Evolutionary conservation across 1,140 invertebrate species (phyloP), one percentile per base, ranked within the genome.

Genomic region (Belonocnema kinseyi): DNA sequence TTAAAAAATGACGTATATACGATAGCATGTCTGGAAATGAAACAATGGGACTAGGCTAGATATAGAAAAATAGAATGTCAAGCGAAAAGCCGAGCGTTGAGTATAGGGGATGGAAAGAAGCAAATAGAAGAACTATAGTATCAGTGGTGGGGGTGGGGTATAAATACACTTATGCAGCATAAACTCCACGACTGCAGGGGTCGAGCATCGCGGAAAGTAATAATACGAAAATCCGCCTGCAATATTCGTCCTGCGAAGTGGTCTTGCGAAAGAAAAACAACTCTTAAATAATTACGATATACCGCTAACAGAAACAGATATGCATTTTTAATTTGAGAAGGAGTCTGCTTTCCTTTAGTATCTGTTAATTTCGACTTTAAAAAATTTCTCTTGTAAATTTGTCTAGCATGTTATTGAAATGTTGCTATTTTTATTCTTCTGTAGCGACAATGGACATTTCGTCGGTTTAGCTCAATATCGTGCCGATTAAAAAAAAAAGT

Each of bases 161-260:
- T 66, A 66, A 66, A 66, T 66, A 66, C 33, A 66, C 61, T 66
- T 66, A 46, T 66, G 33, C 21, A 46, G 33, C 61, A 66, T 66
- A 66, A 66, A 66, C 61, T 66, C 16, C 61, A 66, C 21, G 14
- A 66, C 61, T 46, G 61, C n/a, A 16, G 33, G 33, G 14, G 5
- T 66, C 21, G 58, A 33, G 17, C 26, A 2, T 26, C 40, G 26
- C 26, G 33, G 58, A 66, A 66, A 66, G 61, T 66, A 66, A 66
- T 66, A 66, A 66, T 66, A 66, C 46, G 61, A 66, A 66, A 66
- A 66, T 66, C 33, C 26, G 26, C 46, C 61, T 66, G 61, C 61
- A 66, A 66, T 66, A 66, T 66, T 66, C 61, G 61, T 66, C 61
- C 61, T 66, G 33, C 33, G 40, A 66, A 66, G 61, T 66, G 61